phyloP scores from a whole-genome alignment of 2,888 invertebrate species.

The Monoplex corrugatus region DNA sequence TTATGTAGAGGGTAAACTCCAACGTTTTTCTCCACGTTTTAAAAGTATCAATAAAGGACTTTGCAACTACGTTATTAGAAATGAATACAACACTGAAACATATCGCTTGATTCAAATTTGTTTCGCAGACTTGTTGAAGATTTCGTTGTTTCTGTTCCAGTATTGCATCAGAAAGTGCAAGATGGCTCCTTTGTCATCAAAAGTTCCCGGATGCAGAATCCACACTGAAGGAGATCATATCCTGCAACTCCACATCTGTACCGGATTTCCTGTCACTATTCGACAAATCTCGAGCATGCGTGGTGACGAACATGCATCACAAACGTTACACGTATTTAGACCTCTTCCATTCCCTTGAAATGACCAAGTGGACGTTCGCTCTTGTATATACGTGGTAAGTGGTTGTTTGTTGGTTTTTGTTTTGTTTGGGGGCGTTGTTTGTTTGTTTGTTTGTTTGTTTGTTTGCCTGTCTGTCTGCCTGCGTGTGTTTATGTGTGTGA shows the following conservation, averaged over 20 bases:
- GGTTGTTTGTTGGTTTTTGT: neutral
- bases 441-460: too few species aligned
- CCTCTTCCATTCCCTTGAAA: constrained; percentile 65
- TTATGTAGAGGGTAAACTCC: too few species aligned
- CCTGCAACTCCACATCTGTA: constrained; percentile 70
- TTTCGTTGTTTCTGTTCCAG: constrained; percentile 57
- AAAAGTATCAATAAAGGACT: too few species aligned
- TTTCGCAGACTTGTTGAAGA: too few species aligned
- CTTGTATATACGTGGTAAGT: constrained; percentile 70
- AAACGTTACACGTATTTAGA: constrained; percentile 70
- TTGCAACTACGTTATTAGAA: too few species aligned
- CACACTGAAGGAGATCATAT: constrained; percentile 69
- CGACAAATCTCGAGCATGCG: constrained; percentile 68
- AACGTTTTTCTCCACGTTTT: too few species aligned
- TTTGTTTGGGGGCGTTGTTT: too few species aligned
- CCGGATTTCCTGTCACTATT: constrained; percentile 68
- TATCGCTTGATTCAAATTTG: too few species aligned
- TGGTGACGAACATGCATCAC: constrained; percentile 71
- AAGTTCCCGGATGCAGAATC: constrained; percentile 69
- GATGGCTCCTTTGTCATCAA: constrained; percentile 73
- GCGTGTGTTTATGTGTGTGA: neutral
- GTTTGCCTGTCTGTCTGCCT: too few species aligned
- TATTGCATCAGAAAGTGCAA: constrained; percentile 70
- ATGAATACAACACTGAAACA: too few species aligned
- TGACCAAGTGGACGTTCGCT: constrained; percentile 66